A percentile compares a stretch with the other conserved stretches of the same genome.
These are phyloP conservation scores for Neoarius graeffei DNA, from an alignment of 2,113 vertebrate species.

Conservation along the genomic window DNA sequence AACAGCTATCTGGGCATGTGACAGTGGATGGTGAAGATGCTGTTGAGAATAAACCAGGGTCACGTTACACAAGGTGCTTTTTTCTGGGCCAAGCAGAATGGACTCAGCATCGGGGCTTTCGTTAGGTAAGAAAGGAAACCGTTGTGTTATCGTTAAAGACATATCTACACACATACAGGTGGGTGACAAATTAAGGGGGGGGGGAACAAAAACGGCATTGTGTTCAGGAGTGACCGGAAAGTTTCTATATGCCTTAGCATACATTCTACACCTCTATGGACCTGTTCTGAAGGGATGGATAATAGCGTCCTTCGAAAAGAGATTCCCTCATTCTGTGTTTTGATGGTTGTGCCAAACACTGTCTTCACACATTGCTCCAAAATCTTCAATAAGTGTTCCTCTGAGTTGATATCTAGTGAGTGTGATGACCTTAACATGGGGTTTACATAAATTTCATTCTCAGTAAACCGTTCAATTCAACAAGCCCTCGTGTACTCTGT, in stretches of 20 bases:
- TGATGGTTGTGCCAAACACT: not conserved
- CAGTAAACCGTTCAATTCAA: not conserved
- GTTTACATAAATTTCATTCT: not conserved
- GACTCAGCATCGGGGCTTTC: not conserved
- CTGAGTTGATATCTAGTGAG: not conserved
- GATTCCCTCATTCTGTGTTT: not conserved
- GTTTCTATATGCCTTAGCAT: not conserved
- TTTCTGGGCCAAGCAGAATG: not conserved
- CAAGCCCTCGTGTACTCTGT: not conserved
- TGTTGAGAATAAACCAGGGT: not conserved
- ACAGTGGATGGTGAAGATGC: not conserved
- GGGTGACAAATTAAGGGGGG: not conserved
- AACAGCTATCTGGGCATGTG: conserved; percentile 2
- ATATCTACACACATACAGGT: not conserved
- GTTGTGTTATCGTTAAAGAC: not conserved
- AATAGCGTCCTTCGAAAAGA: not conserved
- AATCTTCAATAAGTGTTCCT: not conserved
- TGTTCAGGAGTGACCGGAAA: not conserved
- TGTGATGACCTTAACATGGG: not conserved
- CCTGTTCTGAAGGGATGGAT: not conserved
- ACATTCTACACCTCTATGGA: not conserved
- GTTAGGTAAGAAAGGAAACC: not conserved
- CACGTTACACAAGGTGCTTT: conserved; percentile 13
- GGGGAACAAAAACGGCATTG: not conserved
- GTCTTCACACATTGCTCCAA: not conserved